Base-by-base conservation (phyloP, 2,888 invertebrate genomes). In the Hoplodrina ambigua region DNA sequence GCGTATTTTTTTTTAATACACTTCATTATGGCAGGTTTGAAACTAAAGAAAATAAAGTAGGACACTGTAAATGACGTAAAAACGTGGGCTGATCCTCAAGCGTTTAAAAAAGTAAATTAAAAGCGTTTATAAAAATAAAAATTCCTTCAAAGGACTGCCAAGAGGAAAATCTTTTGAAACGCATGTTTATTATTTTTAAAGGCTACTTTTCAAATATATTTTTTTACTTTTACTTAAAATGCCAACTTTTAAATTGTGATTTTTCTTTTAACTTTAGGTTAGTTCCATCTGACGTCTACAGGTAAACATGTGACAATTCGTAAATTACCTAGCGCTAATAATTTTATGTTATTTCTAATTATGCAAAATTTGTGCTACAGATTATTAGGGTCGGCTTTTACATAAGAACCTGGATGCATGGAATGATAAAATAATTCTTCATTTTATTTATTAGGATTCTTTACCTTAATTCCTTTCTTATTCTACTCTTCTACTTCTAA, bases 1-100 rank as follows among this genome's bases (percentile, higher is more conserved):
- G 33, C 7, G 4, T 7, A 7, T 4, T 0, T 10, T 13, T 50
- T 75, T 33, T 19, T 7, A 17, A 65, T 46, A 25, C 17, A 20
- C 17, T 33, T 77, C 11, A 49, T 33, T 44, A 37, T 56, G 50
- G 15, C 72, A 44, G 19, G 41, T 46, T 72, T 59, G 19, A 15
- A 46, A 46, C 61, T 25, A 37, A 78, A 55, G 1, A 10, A 41
- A 54, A 77, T 57, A 58, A 69, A 4, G 13, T 46, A 54, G 53
- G 33, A 20, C 52, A 15, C 44, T 46, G 50, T 52, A 52, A 61
- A 30, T 56, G 73, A 52, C 46, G 20, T 60, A 10, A 44, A 71
- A 55, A 52, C 30, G 37, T 37, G 25, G 25, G 17, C 19, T 25
- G 13, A 30, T 41, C 37, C 30, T 37, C 52, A 49, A 78, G 30